phyloP scores from a whole-genome alignment of 2,797 vertebrate species.

The Bradypodion pumilum region DNA sequence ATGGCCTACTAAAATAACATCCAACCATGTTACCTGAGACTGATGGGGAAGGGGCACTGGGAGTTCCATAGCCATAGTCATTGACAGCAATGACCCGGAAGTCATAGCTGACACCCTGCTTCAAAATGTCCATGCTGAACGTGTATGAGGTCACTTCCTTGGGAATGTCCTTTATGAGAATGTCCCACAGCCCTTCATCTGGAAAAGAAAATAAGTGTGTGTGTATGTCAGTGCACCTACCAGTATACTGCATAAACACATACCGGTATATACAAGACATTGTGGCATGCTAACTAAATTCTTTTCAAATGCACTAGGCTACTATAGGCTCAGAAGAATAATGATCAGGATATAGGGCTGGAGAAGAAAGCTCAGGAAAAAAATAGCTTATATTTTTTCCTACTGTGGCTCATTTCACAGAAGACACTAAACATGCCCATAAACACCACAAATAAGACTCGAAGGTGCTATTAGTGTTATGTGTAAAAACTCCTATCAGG shows the following conservation, averaged over 20 bases:
- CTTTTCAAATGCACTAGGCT: too few species aligned
- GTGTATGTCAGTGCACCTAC: neutral
- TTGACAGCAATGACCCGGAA: constrained; percentile 96
- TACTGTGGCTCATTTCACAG: neutral
- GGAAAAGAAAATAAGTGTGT: constrained; percentile 16
- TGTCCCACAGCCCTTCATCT: constrained; percentile 98
- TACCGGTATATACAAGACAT: neutral
- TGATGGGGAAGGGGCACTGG: constrained; percentile 91
- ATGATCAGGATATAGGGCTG: neutral
- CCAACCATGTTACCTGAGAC: constrained; percentile 84
- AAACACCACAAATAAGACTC: neutral
- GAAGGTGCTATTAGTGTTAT: neutral
- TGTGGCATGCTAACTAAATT: neutral
- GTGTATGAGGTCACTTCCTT: constrained; percentile 97
- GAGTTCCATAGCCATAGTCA: constrained; percentile 93
- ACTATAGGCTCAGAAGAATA: neutral
- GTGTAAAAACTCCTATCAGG: neutral
- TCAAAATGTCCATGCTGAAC: constrained; percentile 94
- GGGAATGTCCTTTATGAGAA: constrained; percentile 97
- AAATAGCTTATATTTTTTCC: neutral
- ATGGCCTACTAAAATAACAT: neutral
- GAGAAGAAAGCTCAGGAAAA: neutral
- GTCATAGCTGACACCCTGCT: constrained; percentile 95
- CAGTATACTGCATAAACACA: neutral
- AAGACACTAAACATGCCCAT: neutral